These are phyloP conservation scores for Nothocercus nigrocapillus DNA, from an alignment of 2,113 vertebrate genomes.

Conservation along the genomic window DNA sequence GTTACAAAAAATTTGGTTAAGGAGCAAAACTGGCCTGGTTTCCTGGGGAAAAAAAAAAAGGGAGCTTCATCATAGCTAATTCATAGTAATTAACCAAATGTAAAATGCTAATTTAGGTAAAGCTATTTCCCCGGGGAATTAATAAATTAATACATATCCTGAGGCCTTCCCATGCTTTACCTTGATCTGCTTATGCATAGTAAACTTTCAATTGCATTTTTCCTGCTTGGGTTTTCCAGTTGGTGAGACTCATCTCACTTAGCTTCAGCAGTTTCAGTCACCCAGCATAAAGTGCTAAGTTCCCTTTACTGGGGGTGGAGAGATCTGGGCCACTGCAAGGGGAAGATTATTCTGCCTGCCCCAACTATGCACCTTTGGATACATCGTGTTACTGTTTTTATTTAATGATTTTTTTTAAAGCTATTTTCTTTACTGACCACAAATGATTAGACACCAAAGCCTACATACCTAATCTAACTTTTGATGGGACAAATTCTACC, in stretches of 20 bases:
- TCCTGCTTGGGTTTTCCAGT: neutral
- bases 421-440: neutral
- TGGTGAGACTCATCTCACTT: neutral
- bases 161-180: rapidly evolving
- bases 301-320: neutral
- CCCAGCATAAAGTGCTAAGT: rapidly evolving
- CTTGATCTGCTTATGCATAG: neutral
- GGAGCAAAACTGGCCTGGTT: neutral
- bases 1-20: neutral
- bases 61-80: neutral
- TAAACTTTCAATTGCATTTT: neutral
- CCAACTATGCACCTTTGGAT: neutral
- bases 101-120: neutral
- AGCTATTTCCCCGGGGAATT: neutral
- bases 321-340: neutral
- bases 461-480: neutral
- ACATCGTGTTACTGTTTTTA: neutral
- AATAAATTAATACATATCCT: neutral
- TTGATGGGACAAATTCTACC: neutral
- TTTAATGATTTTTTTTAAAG: neutral
- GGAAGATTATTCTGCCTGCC: neutral
- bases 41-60: neutral
- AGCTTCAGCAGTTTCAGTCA: neutral
- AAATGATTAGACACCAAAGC: neutral
- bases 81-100: neutral